Base-by-base conservation (phyloP, 2,888 invertebrate species). In the Eudasyphora cyanicolor region DNA sequence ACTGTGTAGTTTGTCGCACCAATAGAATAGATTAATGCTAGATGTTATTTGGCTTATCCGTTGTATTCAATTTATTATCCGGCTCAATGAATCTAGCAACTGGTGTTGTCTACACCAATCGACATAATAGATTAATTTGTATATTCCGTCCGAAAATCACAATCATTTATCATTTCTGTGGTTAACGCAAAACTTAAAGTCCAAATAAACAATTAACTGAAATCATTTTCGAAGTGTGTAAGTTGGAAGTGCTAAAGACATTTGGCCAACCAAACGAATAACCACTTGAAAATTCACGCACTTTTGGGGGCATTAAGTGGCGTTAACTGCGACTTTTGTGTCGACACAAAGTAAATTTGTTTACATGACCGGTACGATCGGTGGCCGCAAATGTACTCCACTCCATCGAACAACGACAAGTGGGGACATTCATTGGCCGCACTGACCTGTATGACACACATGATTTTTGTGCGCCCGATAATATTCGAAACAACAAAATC, bases 361-460 rank as follows among this genome's bases (percentile, higher is more conserved):
- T 57, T 57, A 14, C 54, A 54, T 21, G 54, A 54, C 2, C 45
- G 14, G 7, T n/a, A 45, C 6, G n/a, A 45, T 38, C 38, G 8
- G 38, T 38, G 14, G 14, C 51, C 57, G 57, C 57, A 57, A 24
- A 12, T 57, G 27, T n/a, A 14, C 38, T 42, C 5, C 42, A 14
- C 62, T 5, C 24, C 29, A 60, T 10, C 67, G n/a, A 38, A 21
- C 21, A 10, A 14, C 12, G 6, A 24, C 38, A 12, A 21, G 42
- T 24, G 24, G 24, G 12, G 21, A 42, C 57, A 27, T 4, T 27
- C 32, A 49, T n/a, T n/a, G n/a, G 54, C 74, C 62, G 45, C 70
- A 75, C 38, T 81, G 78, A 78, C 78, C 84, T 73, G 67, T 57
- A 21, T 81, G 81, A 78, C 75, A 81, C 71, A 78, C 71, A 84